Conservation (phyloP, 2,797 vertebrate genomes). For the Nyctalus aviator region DNA sequence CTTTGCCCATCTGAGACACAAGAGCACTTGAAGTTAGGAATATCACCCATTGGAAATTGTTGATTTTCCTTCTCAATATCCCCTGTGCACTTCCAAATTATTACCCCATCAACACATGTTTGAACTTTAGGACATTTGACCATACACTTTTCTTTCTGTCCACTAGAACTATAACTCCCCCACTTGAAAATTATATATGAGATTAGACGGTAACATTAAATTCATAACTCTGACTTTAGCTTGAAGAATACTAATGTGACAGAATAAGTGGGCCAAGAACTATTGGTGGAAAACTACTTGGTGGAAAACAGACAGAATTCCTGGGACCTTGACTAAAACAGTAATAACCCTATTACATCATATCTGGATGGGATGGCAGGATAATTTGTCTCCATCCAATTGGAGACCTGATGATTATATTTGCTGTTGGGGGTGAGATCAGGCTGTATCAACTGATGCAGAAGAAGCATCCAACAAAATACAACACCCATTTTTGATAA, state of each 20-base stretch:
- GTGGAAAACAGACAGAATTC: not conserved
- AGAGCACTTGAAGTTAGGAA: not conserved
- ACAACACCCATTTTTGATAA: too few species aligned
- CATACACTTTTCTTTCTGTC: not conserved
- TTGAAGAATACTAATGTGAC: not conserved
- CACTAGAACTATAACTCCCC: not conserved
- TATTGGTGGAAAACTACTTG: not conserved
- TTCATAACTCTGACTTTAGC: not conserved
- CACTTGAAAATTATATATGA: not conserved
- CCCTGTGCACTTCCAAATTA: not conserved
- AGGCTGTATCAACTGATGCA: too few species aligned
- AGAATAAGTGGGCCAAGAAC: not conserved
- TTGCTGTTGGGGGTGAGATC: not conserved
- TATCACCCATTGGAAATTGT: not conserved
- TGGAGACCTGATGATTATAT: not conserved
- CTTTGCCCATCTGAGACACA: not conserved
- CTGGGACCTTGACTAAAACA: not conserved
- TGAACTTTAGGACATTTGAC: not conserved
- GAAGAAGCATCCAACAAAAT: too few species aligned
- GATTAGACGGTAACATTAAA: not conserved
- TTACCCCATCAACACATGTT: not conserved
- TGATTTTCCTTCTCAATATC: not conserved
- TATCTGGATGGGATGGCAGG: not conserved
- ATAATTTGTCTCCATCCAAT: not conserved
- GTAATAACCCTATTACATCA: not conserved